Base-by-base conservation (phyloP, 2,113 vertebrate species). In the Sclerurus mexicanus region DNA sequence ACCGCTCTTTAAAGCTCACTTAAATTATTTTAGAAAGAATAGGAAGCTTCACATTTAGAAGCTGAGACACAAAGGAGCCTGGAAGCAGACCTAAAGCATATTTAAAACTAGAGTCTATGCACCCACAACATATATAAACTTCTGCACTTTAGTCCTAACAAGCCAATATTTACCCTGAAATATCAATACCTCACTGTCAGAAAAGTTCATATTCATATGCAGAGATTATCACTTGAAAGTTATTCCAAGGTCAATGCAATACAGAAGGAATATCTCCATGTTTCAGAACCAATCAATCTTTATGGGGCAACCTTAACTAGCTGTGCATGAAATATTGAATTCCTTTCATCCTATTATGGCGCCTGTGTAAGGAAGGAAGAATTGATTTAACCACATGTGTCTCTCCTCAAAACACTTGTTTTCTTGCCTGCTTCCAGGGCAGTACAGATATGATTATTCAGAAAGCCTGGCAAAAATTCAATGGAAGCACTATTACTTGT, bases 361-460 rank as follows among this genome's bases (percentile, higher is more conserved):
- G 22, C 10, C 52, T 56, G 16, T 31, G 17, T 33, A 55, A 66
- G 47, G 40, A 76, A 56, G 71, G 22, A 85, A 52, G 17, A 56
- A 46, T 21, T 1, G 0, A n/a, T 50, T 66, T 31, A 79, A n/a
- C 39, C 56, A 28, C 11, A 9, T 5, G 4, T 44, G 21, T 44
- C 9, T 80, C 60, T 52, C 37, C 17, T 67, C 55, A 55, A 68
- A 72, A 59, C 14, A 22, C 46, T 12, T 15, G 10, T 14, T 87
- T 74, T 71, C 37, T 56, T 81, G 28, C 47, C 73, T 81, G n/a
- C 46, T 93, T 78, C 69, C 56, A 81, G 37, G 22, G 42, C 73
- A 87, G 23, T 22, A 67, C 9, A 84, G 20, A 30, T 17, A 37
- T 3, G 22, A 33, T 25, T 17, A n/a, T 15, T 13, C 39, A 85